Conservation (phyloP, 2,113 vertebrate genomes). For the Lagopus leucura region DNA sequence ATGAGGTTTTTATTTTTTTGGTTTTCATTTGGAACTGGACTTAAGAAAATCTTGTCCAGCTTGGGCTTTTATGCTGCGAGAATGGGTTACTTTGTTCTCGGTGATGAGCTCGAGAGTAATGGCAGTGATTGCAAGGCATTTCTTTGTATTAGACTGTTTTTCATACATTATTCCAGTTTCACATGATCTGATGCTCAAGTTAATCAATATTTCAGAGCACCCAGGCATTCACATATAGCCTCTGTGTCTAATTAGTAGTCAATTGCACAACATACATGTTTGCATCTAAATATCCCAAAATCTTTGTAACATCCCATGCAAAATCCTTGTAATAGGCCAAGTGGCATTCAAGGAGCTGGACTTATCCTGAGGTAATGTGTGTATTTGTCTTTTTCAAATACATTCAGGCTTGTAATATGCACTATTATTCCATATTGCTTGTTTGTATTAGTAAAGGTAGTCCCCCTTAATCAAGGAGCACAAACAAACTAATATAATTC, state of each 20-base stretch:
- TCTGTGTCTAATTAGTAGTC: neutral
- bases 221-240: neutral
- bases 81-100: neutral
- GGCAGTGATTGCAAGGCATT: neutral
- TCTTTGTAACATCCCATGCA: too few species aligned
- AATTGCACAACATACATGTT: neutral
- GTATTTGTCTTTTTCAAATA: slow-evolving; percentile 31
- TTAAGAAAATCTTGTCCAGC: neutral
- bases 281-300: neutral
- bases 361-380: neutral
- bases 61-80: neutral
- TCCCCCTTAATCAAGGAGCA: slow-evolving; percentile 33
- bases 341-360: neutral
- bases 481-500: neutral
- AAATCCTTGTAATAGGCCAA: neutral
- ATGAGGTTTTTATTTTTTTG: neutral
- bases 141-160: neutral
- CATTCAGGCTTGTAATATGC: slow-evolving; percentile 15
- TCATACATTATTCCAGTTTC: neutral
- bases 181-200: neutral
- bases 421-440: slow-evolving; percentile 2
- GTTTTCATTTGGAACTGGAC: neutral
- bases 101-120: neutral
- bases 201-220: neutral
- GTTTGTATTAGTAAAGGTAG: neutral